Evolutionary conservation across 2,888 invertebrate genomes (phyloP).

Genomic region (Morinoia aosen): DNA sequence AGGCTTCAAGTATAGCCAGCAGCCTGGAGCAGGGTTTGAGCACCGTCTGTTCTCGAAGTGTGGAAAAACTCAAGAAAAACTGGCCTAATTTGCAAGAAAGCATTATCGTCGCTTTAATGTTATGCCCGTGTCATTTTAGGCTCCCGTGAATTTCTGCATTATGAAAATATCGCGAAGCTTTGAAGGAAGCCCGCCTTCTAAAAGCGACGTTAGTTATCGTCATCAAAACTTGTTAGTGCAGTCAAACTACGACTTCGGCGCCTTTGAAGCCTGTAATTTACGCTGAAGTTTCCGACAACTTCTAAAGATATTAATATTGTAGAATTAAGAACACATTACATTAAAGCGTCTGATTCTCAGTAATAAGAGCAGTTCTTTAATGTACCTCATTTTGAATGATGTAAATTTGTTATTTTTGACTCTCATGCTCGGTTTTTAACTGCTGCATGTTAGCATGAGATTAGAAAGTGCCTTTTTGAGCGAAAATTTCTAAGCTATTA

Average conservation of each 20-base stretch:
- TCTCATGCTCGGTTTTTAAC: not conserved
- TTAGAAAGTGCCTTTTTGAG: not conserved
- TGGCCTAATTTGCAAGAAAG: not conserved
- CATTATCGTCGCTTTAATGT: conserved; percentile 15
- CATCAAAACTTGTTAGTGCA: conserved; percentile 50
- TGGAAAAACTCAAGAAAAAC: not conserved
- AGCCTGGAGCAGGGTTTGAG: not conserved
- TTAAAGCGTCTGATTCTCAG: conserved; percentile 7
- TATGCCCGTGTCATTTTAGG: conserved; percentile 8
- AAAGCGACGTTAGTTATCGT: not conserved
- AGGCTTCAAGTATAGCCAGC: not conserved
- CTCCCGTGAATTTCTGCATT: not conserved
- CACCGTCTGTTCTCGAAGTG: not conserved
- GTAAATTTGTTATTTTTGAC: not conserved
- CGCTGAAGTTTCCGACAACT: conserved; percentile 8
- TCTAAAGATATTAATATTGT: conserved; percentile 40
- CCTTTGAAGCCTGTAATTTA: conserved; percentile 37
- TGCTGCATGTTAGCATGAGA: not conserved
- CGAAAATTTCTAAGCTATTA: not conserved
- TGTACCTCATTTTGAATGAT: not conserved
- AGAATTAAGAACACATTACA: conserved; percentile 38
- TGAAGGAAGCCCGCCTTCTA: not conserved
- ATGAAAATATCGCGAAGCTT: not conserved
- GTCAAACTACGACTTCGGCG: conserved; percentile 25
- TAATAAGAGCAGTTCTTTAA: not conserved